phyloP scores from a whole-genome alignment of 2,888 invertebrate genomes.

The Ephialtes manifestator region DNA sequence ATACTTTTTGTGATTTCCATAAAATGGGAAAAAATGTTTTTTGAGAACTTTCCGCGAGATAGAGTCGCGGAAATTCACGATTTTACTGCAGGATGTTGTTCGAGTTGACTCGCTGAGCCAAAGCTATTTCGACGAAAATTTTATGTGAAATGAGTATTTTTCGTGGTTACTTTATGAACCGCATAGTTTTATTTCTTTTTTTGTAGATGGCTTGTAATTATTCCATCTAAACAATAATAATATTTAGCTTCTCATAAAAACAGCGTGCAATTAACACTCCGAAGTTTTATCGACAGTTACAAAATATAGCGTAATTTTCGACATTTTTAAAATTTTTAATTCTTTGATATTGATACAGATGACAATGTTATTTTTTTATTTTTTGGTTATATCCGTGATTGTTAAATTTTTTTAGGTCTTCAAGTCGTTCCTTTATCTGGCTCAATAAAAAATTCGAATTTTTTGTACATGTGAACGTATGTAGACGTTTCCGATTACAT shows the following conservation, averaged over 20 bases:
- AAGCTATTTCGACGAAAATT: not conserved
- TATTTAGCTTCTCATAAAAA: not conserved
- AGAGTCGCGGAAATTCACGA: not conserved
- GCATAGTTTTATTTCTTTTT: not conserved
- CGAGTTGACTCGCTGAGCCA: not conserved
- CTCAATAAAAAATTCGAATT: too few species aligned
- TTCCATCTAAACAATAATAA: not conserved
- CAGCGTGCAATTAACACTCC: not conserved
- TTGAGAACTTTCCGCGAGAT: not conserved
- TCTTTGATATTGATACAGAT: too few species aligned
- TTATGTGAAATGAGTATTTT: too few species aligned
- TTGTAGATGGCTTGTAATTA: not conserved
- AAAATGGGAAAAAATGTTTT: not conserved
- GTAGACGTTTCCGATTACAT: too few species aligned
- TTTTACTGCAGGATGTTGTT: not conserved
- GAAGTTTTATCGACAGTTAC: not conserved
- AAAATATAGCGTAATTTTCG: not conserved
- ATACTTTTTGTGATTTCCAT: constrained; percentile 1
- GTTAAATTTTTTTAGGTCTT: too few species aligned
- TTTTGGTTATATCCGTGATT: too few species aligned
- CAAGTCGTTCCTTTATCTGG: too few species aligned
- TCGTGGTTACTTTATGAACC: too few species aligned
- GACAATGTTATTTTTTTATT: too few species aligned
- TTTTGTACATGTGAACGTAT: too few species aligned
- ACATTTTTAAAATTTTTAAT: too few species aligned